Base-by-base conservation (phyloP, 2,797 vertebrate genomes). In the Sebastes nivosus region DNA sequence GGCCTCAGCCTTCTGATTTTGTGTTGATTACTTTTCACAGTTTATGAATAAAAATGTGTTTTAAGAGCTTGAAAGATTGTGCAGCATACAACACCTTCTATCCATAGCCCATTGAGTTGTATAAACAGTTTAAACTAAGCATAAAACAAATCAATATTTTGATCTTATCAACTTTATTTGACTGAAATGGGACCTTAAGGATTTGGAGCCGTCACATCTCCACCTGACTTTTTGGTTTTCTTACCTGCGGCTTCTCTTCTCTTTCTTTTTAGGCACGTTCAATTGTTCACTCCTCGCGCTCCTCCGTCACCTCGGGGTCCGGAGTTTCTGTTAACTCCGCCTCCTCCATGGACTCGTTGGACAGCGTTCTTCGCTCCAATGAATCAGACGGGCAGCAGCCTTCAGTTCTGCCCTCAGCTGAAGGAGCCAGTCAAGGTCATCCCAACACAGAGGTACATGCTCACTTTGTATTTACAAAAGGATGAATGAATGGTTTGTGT, bases 301-400 rank as follows among this genome's bases (percentile, higher is more conserved):
- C 97, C 82, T 99, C 98, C 69, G 84, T 98, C 78, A 97, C 97
- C 60, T 99, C 98, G 0, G 97, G 97, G 22, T 96, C 95, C 0
- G 92, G 92, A 0, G 83, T 88, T 1, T 94, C 93, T 0, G 93
- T 95, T 4, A 94, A 94, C 89, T 95, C 93, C 1, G 97, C 98
- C 38, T 99, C 98, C 67, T 99, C 98, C 92, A 97, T 99, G 97
- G 98, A 99, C 82, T 99, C 98, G 3, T 86, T 99, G 94, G 98
- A 99, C 93, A 97, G 97, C 79, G 96, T 97, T 66, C 94, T 93
- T 0, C 95, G 96, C 81, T 94, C 96, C 71, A 95, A 93, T 22
- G 97, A 97, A 1, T 83, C 96, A 14, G 97, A 98, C 67, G 87
- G 96, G 79, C 94, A 87, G 54, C 96, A 93, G 91, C 12, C 69